Percentiles rank a stretch among this genome's conserved stretches.
phyloP scores from a whole-genome alignment of 2,113 vertebrate genomes.

The Atrichornis clamosus region DNA sequence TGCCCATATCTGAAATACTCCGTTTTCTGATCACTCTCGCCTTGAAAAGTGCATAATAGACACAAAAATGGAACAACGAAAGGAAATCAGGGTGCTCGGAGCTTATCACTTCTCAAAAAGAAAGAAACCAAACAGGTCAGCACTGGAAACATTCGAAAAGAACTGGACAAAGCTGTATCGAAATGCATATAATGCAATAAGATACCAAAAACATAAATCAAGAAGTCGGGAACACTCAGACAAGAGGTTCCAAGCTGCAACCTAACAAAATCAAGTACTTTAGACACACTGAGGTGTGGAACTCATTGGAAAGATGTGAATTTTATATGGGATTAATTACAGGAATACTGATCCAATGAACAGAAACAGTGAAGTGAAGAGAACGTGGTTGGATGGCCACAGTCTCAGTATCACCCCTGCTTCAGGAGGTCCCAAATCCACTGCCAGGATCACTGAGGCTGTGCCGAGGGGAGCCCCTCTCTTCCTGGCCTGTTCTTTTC shows the following conservation, averaged over 20 bases:
- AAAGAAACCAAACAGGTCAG: background rate
- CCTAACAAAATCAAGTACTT: background rate
- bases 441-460: background rate
- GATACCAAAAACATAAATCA: background rate
- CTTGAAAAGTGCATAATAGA: background rate
- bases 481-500: background rate
- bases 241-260: background rate
- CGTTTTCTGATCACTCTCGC: background rate
- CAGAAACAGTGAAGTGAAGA: background rate
- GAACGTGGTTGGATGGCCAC: accelerated
- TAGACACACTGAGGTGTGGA: background rate
- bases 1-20: accelerated
- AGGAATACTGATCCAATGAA: background rate
- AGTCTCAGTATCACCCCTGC: background rate
- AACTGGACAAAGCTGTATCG: background rate
- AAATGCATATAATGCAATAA: accelerated
- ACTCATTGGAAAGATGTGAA: background rate
- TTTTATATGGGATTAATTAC: background rate
- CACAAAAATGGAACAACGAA: background rate
- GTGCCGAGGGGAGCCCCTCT: background rate
- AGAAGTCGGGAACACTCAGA: background rate
- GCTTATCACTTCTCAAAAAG: background rate
- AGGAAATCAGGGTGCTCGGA: background rate
- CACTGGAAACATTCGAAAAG: background rate
- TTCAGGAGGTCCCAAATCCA: background rate